Conservation (phyloP, 1,140 invertebrate genomes). For the Mamestra configurata region DNA sequence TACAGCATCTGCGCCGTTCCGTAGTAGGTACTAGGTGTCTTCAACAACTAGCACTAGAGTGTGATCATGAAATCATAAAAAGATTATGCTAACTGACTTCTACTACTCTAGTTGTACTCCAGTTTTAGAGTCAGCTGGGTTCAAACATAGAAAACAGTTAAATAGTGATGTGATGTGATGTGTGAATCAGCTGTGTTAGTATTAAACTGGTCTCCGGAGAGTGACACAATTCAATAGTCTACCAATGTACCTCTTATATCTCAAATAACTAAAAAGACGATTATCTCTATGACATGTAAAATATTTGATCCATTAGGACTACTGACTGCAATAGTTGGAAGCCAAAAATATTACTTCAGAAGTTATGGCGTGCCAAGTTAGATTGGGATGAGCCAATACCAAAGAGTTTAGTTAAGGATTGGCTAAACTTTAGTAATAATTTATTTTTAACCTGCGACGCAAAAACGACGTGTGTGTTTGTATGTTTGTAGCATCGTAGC, state of each 20-base stretch:
- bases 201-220: conserved; percentile 17
- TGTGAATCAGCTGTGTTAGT: conserved; percentile 25
- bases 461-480: no score
- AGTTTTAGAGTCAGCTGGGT: conserved; percentile 5
- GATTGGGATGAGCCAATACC: conserved; percentile 53
- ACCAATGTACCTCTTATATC: not conserved
- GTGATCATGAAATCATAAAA: not conserved
- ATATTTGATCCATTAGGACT: conserved; percentile 56
- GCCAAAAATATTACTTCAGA: conserved; percentile 56
- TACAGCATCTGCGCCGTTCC: conserved; percentile 15
- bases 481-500: no score
- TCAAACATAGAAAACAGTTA: not conserved
- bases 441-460: no score
- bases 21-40: conserved; percentile 38
- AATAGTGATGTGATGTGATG: not conserved
- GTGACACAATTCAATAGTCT: not conserved
- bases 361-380: conserved; percentile 48
- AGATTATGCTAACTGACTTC: not conserved
- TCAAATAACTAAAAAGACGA: conserved; percentile 45
- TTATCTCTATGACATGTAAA: conserved; percentile 46
- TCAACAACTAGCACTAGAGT: conserved; percentile 9
- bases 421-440: conserved; percentile 33
- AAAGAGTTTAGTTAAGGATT: conserved; percentile 6
- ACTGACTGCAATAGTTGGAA: conserved; percentile 19
- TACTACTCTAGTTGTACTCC: not conserved